Conservation (phyloP, 2,888 invertebrate genomes). For the Syrista parreyssii region DNA sequence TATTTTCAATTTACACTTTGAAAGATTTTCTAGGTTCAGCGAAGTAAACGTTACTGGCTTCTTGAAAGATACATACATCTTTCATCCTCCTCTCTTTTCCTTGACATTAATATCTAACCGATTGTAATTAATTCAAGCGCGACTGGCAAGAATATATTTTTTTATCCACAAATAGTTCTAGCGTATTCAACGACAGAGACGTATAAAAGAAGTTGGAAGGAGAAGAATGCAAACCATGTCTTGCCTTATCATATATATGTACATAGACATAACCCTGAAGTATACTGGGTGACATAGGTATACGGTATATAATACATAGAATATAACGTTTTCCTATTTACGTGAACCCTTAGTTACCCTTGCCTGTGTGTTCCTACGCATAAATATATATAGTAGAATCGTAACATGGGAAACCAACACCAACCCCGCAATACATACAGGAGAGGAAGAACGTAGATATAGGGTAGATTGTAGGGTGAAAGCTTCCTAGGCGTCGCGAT, state of each 20-base stretch:
- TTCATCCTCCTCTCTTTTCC: not conserved
- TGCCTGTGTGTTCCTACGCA: not conserved
- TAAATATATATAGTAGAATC: not conserved
- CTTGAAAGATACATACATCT: not conserved
- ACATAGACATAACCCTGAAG: not conserved
- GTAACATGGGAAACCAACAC: not conserved
- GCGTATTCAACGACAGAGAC: not conserved
- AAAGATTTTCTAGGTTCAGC: not conserved
- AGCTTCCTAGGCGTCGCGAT: constrained; percentile 22
- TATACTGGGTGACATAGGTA: not conserved
- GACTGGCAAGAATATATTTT: not conserved
- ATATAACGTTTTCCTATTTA: not conserved
- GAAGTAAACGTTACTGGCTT: not conserved
- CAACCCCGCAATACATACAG: not conserved
- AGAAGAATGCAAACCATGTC: not conserved
- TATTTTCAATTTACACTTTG: not conserved
- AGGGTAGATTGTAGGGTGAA: constrained; percentile 15
- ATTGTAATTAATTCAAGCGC: not conserved
- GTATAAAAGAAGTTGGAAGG: not conserved
- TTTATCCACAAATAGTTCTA: not conserved
- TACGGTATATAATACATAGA: not conserved
- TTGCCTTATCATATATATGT: not conserved
- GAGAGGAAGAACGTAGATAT: constrained; percentile 6
- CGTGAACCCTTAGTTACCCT: not conserved
- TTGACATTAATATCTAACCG: not conserved